Evolutionary conservation across 2,113 vertebrate species (phyloP), one percentile per base, ranked within the genome.

Genomic region (Gopherus evgoodei): DNA sequence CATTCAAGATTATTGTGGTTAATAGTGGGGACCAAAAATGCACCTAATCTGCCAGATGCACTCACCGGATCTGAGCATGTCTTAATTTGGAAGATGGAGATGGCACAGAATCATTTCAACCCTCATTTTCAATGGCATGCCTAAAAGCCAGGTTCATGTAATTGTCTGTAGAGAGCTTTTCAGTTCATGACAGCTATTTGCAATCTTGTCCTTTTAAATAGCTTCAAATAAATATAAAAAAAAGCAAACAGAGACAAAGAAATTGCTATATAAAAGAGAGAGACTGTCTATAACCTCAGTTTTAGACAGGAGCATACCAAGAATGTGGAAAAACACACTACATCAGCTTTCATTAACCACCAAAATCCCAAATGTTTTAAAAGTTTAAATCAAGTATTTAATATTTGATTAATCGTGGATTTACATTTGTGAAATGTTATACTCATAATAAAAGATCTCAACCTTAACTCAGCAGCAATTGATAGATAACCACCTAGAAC

Each of bases 371-470:
- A 89, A 49, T 1, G 22, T 3, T 2, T 75, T 90, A 85, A 47
- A 81, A 87, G 1, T 72, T 11, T 4, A 69, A 1, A 22, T 2
- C 21, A 1, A 2, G 13, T 81, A 35, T 81, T 49, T 53, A 72
- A 27, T 81, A 87, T 54, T 82, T 53, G 25, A 6, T 1, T 4
- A 1, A 54, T 24, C 25, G 1, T 7, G 85, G 5, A 57, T 54
- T 57, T 93, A 81, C 54, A 50, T 57, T 93, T 94, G 44, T 92
- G 44, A 22, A 53, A 31, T 9, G 22, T 76, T 76, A 49, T 90
- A 19, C 11, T 31, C 69, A 11, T 14, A 5, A 5, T 8, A 14
- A 86, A 53, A 90, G n/a, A 42, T 19, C 5, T 53, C 31, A 65
- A 72, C 2, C 22, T 80, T 85, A 65, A 8, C n/a, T 22, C n/a